These are phyloP conservation scores for Lates calcarifer DNA, from an alignment of 2,113 vertebrate species.

Conservation along the genomic window DNA sequence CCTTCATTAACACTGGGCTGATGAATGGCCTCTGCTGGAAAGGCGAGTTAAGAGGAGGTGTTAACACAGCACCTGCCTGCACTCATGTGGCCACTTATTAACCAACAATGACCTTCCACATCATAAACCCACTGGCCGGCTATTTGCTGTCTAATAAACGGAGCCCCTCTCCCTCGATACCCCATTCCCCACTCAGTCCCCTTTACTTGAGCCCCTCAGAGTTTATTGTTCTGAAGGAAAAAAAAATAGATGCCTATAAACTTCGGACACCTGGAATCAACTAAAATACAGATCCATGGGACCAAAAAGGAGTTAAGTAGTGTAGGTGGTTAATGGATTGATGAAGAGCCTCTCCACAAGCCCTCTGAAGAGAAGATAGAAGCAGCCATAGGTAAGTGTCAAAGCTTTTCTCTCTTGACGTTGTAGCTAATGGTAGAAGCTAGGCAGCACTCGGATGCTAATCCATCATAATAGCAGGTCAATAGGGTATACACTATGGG, in stretches of 20 bases:
- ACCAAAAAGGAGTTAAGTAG: constrained; percentile 77
- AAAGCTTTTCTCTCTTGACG: constrained; percentile 60
- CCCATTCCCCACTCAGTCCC: constrained; percentile 42
- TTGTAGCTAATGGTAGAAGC: constrained; percentile 59
- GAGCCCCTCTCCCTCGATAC: constrained; percentile 66
- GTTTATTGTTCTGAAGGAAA: constrained; percentile 83
- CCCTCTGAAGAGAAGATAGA: constrained; percentile 54
- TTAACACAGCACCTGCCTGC: constrained; percentile 89
- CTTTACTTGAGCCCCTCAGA: constrained; percentile 79
- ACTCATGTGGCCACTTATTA: constrained; percentile 88
- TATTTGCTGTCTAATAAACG: constrained; percentile 89
- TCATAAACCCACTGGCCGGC: constrained; percentile 85
- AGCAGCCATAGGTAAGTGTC: constrained; percentile 39
- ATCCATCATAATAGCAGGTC: constrained; percentile 53
- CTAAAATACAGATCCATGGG: constrained; percentile 78
- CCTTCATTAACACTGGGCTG: constrained; percentile 85
- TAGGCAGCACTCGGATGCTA: constrained; percentile 49
- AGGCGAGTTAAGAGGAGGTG: constrained; percentile 85
- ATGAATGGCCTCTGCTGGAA: constrained; percentile 84
- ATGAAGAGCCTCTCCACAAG: constrained; percentile 74
- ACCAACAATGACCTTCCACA: constrained; percentile 89
- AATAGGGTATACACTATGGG: constrained; percentile 1
- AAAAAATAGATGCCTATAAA: constrained; percentile 82
- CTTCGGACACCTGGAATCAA: constrained; percentile 85
- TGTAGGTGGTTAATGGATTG: constrained; percentile 74